Evolutionary conservation across 2,888 invertebrate genomes (phyloP).

Genomic region (Cataglyphis albicans): DNA sequence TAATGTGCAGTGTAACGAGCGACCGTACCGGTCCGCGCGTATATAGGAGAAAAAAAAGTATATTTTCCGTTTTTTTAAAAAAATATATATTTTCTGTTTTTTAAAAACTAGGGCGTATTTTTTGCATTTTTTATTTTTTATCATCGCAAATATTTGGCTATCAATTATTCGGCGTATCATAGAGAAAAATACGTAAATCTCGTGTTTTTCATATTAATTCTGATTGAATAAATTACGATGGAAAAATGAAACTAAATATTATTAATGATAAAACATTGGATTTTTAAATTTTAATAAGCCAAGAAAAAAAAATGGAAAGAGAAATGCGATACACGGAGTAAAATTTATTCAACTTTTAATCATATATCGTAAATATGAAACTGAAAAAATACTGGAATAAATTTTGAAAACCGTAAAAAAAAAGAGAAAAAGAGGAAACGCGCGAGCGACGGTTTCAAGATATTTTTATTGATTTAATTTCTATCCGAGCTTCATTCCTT

Average conservation of each 20-base stretch:
- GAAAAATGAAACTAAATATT: slow-evolving; percentile 7
- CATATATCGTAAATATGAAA: neutral
- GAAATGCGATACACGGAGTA: neutral
- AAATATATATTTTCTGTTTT: neutral
- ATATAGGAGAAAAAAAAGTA: neutral
- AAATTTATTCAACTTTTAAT: neutral
- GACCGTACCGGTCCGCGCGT: neutral
- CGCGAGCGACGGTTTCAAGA: neutral
- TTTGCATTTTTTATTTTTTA: slow-evolving; percentile 14
- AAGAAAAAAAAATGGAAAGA: neutral
- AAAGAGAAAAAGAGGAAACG: neutral
- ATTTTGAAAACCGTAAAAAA: neutral
- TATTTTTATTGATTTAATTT: neutral
- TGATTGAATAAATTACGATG: neutral
- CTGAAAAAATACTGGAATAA: neutral
- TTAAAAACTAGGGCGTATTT: neutral
- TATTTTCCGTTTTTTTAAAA: neutral
- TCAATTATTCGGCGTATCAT: slow-evolving; percentile 27
- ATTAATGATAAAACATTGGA: slow-evolving; percentile 15
- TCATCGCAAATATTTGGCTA: slow-evolving; percentile 11
- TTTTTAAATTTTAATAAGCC: slow-evolving; percentile 22
- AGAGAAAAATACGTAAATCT: neutral
- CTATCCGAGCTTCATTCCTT: neutral
- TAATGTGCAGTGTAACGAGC: neutral
- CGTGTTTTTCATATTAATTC: slow-evolving; percentile 4